These are phyloP conservation scores for Cephus pulcher DNA, from an alignment of 2,888 invertebrate genomes.

Conservation along the genomic window DNA sequence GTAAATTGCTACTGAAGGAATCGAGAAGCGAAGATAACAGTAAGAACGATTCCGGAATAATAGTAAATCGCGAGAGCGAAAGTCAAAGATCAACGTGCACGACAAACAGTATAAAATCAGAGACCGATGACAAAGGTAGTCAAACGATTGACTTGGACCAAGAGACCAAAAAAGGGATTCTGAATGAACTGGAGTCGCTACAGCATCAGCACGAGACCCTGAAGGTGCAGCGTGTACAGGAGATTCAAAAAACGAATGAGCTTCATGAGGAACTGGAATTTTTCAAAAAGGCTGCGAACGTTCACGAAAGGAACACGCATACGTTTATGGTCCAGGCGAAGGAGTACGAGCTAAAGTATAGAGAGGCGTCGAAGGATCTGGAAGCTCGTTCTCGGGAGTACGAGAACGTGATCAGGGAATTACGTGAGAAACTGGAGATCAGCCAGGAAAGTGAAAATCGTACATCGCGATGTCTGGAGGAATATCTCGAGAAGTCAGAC, in stretches of 20 bases:
- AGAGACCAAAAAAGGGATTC: conserved; percentile 18
- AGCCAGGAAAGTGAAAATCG: conserved; percentile 34
- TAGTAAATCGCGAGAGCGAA: conserved; percentile 21
- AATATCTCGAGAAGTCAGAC: conserved; percentile 35
- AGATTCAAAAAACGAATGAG: conserved; percentile 32
- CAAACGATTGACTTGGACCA: conserved; percentile 26
- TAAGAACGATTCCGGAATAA: conserved; percentile 56
- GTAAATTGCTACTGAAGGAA: background rate
- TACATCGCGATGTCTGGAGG: conserved; percentile 33
- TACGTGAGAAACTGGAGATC: conserved; percentile 32
- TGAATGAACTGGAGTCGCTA: conserved; percentile 34
- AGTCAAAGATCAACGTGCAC: conserved; percentile 22
- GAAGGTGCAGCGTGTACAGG: conserved; percentile 32
- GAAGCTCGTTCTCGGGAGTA: conserved; percentile 29
- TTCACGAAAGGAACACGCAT: conserved; percentile 36
- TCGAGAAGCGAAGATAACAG: conserved; percentile 30
- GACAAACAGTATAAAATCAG: conserved; percentile 26
- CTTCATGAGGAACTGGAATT: conserved; percentile 41
- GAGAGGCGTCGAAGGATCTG: conserved; percentile 24
- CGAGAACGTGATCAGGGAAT: conserved; percentile 30
- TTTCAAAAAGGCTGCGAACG: conserved; percentile 34
- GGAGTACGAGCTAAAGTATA: conserved; percentile 29
- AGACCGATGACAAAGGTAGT: conserved; percentile 32
- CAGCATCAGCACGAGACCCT: conserved; percentile 41
- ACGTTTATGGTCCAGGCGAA: conserved; percentile 19